These are phyloP conservation scores for Baccha elongata DNA, from an alignment of 2,888 invertebrate species.

Conservation along the genomic window DNA sequence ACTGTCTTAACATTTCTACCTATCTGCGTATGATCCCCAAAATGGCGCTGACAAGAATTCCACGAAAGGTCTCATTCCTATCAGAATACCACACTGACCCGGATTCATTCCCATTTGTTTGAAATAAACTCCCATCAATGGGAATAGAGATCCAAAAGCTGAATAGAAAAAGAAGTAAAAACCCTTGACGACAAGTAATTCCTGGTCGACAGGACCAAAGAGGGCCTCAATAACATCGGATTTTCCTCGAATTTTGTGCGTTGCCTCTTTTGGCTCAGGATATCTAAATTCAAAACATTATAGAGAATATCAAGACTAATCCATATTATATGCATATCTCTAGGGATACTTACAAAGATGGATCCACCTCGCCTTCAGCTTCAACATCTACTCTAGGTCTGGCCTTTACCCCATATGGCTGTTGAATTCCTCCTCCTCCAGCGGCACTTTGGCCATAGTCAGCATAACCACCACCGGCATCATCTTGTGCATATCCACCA, in stretches of 20 bases:
- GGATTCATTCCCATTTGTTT: conserved; percentile 99
- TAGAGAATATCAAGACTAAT: background rate
- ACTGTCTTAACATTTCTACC: conserved; percentile 82
- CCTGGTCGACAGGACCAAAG: conserved; percentile 93
- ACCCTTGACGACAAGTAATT: conserved; percentile 96
- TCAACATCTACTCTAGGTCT: conserved; percentile 92
- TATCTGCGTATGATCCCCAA: conserved; percentile 98
- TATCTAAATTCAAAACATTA: conserved; percentile 85
- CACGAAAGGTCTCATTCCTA: conserved; percentile 97
- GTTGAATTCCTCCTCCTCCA: conserved; percentile 65
- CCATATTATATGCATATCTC: background rate
- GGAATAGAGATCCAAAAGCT: conserved; percentile 98
- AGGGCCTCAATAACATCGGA: conserved; percentile 92
- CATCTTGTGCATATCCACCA: conserved; percentile 72
- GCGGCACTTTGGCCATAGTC: conserved; percentile 48
- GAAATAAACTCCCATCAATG: conserved; percentile 99
- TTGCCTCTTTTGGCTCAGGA: conserved; percentile 93
- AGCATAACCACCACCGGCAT: conserved; percentile 55
- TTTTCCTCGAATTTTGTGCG: conserved; percentile 94
- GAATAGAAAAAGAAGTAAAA: conserved; percentile 99
- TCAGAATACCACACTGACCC: conserved; percentile 95
- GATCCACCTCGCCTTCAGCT: conserved; percentile 93
- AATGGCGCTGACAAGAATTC: conserved; percentile 99
- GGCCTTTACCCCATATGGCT: conserved; percentile 78
- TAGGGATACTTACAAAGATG: conserved; percentile 85